Conservation (phyloP, 2,888 invertebrate genomes). For the Hypercompe scribonia region DNA sequence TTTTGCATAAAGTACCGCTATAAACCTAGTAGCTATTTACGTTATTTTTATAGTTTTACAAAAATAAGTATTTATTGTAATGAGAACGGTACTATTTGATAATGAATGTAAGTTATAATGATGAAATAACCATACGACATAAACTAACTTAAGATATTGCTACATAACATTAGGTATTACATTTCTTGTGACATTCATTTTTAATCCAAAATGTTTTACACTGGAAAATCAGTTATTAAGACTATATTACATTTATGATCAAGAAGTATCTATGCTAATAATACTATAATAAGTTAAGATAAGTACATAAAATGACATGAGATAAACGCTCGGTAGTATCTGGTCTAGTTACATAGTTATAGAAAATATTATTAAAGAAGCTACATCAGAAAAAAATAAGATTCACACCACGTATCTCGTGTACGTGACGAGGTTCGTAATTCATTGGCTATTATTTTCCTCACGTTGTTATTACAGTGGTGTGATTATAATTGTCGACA, state of each 20-base stretch:
- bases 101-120: neutral
- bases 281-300: neutral
- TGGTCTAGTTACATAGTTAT: neutral
- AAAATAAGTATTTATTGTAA: neutral
- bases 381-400: neutral
- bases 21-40: neutral
- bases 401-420: constrained; percentile 64
- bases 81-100: neutral
- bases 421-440: constrained; percentile 61
- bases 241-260: neutral
- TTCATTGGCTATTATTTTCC: constrained; percentile 52
- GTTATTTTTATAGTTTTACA: neutral
- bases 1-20: neutral
- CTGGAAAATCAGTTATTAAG: neutral
- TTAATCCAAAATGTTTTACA: neutral
- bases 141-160: neutral
- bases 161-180: neutral
- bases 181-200: neutral
- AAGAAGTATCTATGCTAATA: neutral
- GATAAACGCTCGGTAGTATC: neutral
- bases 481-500: constrained; percentile 28
- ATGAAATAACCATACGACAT: neutral
- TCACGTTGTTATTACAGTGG: constrained; percentile 39
- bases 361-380: neutral
- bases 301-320: neutral